Evolutionary conservation across 2,797 vertebrate genomes (phyloP).

Genomic region (Taeniopygia guttata): DNA sequence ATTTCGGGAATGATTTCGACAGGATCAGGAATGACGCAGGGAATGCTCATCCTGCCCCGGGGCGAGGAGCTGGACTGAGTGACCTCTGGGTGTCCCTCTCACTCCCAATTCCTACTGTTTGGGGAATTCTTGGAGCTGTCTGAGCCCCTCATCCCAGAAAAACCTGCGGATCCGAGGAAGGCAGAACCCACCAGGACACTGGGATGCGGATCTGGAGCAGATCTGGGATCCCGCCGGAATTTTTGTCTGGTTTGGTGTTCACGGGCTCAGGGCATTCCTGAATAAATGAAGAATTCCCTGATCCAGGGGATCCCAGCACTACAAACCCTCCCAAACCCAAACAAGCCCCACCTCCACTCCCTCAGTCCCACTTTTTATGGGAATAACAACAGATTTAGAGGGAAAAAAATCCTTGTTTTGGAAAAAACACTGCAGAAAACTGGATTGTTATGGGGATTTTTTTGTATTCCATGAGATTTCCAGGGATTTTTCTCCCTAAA

Average conservation of each 20-base stretch:
- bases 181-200: background rate
- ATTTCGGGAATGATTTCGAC: conserved; percentile 11
- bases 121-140: background rate
- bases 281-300: background rate
- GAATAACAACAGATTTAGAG: background rate
- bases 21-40: background rate
- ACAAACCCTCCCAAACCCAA: background rate
- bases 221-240: rapidly evolving
- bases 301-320: rapidly evolving
- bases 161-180: background rate
- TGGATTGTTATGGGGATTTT: rapidly evolving
- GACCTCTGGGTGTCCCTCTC: background rate
- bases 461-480: background rate
- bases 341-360: rapidly evolving
- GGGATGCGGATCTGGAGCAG: background rate
- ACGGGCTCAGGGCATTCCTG: background rate
- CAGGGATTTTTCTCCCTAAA: background rate
- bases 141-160: background rate
- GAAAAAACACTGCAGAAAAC: background rate
- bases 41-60: background rate
- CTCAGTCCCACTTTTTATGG: background rate
- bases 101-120: background rate
- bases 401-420: background rate
- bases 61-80: background rate
- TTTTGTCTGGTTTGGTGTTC: background rate